Base-by-base conservation (phyloP, 2,888 invertebrate species). In the Priocnemis perturbator region DNA sequence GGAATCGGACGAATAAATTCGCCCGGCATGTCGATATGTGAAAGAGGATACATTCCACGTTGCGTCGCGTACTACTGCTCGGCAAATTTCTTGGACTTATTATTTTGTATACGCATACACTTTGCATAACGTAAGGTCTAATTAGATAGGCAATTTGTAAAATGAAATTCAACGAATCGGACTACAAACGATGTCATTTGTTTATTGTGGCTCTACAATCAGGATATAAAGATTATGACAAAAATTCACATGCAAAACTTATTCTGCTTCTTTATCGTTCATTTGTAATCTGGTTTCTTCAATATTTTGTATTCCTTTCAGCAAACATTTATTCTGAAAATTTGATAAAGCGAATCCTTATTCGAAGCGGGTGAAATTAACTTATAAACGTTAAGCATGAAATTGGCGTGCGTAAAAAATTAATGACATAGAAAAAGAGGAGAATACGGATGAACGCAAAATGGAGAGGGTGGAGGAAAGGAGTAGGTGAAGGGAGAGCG, bases 61-160 rank as follows among this genome's bases (percentile, higher is more conserved):
- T n/a, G n/a, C 59, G 21, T 65, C 30, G 26, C 64, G 26, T 60
- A 52, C 14, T 52, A 53, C 58, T 60, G 62, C 64, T 65, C 65
- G 26, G 52, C 45, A 74, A 68, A 71, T 69, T 77, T 71, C 21
- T 70, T 67, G 67, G 65, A 67, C 73, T 74, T 70, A 71, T 70
- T 67, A 78, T 78, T 83, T 81, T 79, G 63, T 81, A 83, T 69
- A 79, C 73, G 47, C 64, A 66, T 72, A 76, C 72, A 78, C 77
- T 71, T 79, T 79, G 76, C 76, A 77, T 78, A 69, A 79, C 69
- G 69, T 72, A 69, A 69, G 69, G 62, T 63, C 60, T 72, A 65
- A 67, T 67, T 63, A 71, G 69, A 63, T 55, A 64, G 69, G 56
- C 47, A 66, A 60, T 62, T 61, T 58, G 58, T 14, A 48, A 71